Base-by-base conservation (phyloP, 2,888 invertebrate species). In the Pediacus dermestoides region DNA sequence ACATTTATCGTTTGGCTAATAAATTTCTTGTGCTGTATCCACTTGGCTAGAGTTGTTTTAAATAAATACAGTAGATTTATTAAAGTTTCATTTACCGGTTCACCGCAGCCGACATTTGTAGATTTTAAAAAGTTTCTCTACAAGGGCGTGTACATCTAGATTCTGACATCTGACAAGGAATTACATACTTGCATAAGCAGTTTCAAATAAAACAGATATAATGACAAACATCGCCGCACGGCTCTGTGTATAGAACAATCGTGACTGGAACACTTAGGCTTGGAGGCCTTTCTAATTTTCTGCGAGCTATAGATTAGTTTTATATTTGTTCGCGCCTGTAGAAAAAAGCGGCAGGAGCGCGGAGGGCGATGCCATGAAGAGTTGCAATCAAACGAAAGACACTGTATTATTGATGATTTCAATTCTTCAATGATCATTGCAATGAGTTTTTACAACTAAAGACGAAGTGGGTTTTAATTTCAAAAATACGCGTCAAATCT, bases 201-300 rank as follows among this genome's bases (percentile, higher is more conserved):
- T n/a, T 31, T 44, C 32, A 39, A 43, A 46, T 47, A 45, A 44
- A 44, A 51, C 47, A 46, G 44, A 46, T 50, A 54, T 50, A 43
- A 44, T 44, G 50, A 50, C 52, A 53, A 39, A 44, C 46, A 39
- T 9, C 23, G 8, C 3, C 10, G 23, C 10, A n/a, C 23, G 4
- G 23, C 4, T 6, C 4, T 18, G 18, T 8, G 8, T 8, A 18
- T 8, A 18, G 18, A 4, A n/a, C 23, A 23, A 58, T 62, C 63
- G 63, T 63, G 63, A 63, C 61, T 57, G 46, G 56, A 61, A 57
- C 60, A 55, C 58, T 57, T 53, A 52, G 50, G n/a, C n/a, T n/a
- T n/a, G n/a, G n/a, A n/a, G n/a, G 46, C 60, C 58, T 61, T 61
- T 62, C 60, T 60, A 60, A 60, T 61, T n/a, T 60, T 61, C 57